Conservation (phyloP, 1,140 invertebrate species). For the Venturia canescens region DNA sequence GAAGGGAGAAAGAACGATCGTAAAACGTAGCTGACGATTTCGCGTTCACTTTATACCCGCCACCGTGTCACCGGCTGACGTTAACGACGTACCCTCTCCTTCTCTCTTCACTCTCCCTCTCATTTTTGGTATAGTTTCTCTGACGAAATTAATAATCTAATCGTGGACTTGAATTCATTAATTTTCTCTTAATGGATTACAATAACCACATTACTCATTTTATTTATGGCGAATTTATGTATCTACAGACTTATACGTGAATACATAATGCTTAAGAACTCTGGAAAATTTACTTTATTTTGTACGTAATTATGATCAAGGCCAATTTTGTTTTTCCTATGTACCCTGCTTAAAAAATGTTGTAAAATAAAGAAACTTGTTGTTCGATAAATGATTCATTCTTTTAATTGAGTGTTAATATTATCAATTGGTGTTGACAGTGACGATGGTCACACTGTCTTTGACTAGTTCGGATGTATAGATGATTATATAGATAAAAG, state of each 20-base stretch:
- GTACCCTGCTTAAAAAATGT: too few species aligned
- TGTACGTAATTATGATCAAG: not conserved
- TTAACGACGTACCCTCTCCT: slow-evolving; percentile 24
- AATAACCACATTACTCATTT: not conserved
- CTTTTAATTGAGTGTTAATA: too few species aligned
- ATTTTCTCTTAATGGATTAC: slow-evolving; percentile 20
- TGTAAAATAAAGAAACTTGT: too few species aligned
- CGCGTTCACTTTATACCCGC: slow-evolving; percentile 8
- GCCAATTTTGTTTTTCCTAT: too few species aligned
- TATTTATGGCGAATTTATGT: not conserved
- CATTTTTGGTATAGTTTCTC: not conserved
- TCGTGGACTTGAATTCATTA: slow-evolving; percentile 25
- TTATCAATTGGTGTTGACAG: too few species aligned
- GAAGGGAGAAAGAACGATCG: not conserved
- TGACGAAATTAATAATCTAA: slow-evolving; percentile 25
- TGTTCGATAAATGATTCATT: too few species aligned
- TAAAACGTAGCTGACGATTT: slow-evolving; percentile 14
- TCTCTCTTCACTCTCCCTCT: slow-evolving; percentile 2
- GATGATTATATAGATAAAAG: too few species aligned
- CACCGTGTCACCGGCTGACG: slow-evolving; percentile 18
- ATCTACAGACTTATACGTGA: not conserved
- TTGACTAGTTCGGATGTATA: too few species aligned
- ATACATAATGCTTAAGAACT: not conserved
- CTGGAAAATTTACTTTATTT: not conserved
- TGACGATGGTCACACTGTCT: too few species aligned